A percentile compares a stretch with the other conserved stretches of the same genome.
Conservation (phyloP, 2,888 invertebrate genomes). For the Leptinotarsa tumamoca region DNA sequence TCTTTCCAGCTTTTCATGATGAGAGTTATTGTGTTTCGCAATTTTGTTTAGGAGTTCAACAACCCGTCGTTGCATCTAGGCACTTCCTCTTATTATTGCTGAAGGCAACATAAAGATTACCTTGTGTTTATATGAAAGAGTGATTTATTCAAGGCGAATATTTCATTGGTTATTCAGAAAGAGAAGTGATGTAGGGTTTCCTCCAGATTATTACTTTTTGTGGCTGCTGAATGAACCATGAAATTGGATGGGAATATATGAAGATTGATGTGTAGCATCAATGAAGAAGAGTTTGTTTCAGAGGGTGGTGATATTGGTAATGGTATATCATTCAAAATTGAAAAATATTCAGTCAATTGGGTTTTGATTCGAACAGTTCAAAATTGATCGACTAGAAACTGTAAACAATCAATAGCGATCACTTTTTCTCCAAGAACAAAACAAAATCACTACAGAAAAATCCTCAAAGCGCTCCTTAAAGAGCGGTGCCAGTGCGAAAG, state of each 20-base stretch:
- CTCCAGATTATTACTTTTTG: not conserved
- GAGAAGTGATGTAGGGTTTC: not conserved
- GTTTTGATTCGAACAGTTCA: no score
- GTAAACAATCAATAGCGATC: no score
- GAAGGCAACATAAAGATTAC: not conserved
- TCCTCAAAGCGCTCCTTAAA: no score
- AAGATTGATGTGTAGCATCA: no score
- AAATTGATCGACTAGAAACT: no score
- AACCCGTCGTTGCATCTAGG: constrained; percentile 10
- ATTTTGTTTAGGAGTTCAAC: constrained; percentile 24
- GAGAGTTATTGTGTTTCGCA: constrained; percentile 26
- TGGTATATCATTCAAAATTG: no score
- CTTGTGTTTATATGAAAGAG: not conserved
- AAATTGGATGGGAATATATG: not conserved
- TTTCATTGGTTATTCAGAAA: not conserved
- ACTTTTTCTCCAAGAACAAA: no score
- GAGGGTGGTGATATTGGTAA: no score
- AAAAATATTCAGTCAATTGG: no score
- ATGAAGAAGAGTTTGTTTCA: no score
- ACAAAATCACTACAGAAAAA: no score
- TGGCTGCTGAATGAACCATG: not conserved
- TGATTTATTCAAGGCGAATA: not conserved
- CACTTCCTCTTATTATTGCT: constrained; percentile 3
- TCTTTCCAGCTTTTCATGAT: constrained; percentile 16
- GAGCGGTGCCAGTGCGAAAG: no score